Conservation (phyloP, 1,140 invertebrate species). For the Euglossa dilemma region DNA sequence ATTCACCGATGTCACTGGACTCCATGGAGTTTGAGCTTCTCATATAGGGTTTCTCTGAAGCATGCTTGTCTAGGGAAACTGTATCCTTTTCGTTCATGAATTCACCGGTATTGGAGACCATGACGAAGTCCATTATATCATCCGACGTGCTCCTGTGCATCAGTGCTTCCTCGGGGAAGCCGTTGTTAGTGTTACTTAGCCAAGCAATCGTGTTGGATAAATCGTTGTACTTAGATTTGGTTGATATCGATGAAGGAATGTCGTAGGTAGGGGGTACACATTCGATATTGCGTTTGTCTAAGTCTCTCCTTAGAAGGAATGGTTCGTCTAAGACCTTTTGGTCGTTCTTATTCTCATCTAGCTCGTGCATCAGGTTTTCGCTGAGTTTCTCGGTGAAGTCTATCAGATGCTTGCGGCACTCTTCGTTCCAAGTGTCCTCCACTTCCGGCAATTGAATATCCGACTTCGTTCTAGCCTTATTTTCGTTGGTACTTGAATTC, state of each 20-base stretch:
- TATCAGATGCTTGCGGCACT: slow-evolving; percentile 86
- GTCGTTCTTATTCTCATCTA: slow-evolving; percentile 29
- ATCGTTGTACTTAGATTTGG: slow-evolving; percentile 27
- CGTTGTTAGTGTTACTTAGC: slow-evolving; percentile 50
- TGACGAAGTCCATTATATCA: slow-evolving; percentile 74
- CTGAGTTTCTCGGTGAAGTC: slow-evolving; percentile 90
- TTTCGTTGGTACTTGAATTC: neutral
- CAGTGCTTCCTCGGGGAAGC: slow-evolving; percentile 12
- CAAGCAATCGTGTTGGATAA: slow-evolving; percentile 66
- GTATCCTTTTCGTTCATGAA: slow-evolving; percentile 67
- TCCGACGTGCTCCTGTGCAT: slow-evolving; percentile 69
- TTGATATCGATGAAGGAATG: neutral
- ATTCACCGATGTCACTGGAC: slow-evolving; percentile 84
- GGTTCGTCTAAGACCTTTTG: slow-evolving; percentile 48
- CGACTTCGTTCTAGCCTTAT: slow-evolving; percentile 3
- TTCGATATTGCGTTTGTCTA: neutral
- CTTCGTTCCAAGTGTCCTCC: slow-evolving; percentile 84
- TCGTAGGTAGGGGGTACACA: slow-evolving; percentile 16
- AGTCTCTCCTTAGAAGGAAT: slow-evolving; percentile 2
- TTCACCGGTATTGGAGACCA: slow-evolving; percentile 70
- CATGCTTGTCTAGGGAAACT: slow-evolving; percentile 33
- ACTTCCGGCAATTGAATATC: slow-evolving; percentile 64
- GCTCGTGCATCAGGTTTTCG: slow-evolving; percentile 87
- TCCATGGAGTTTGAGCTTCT: slow-evolving; percentile 81
- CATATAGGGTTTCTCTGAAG: slow-evolving; percentile 68